phyloP scores from a whole-genome alignment of 2,797 vertebrate genomes.

The Pachyuromys duprasi region DNA sequence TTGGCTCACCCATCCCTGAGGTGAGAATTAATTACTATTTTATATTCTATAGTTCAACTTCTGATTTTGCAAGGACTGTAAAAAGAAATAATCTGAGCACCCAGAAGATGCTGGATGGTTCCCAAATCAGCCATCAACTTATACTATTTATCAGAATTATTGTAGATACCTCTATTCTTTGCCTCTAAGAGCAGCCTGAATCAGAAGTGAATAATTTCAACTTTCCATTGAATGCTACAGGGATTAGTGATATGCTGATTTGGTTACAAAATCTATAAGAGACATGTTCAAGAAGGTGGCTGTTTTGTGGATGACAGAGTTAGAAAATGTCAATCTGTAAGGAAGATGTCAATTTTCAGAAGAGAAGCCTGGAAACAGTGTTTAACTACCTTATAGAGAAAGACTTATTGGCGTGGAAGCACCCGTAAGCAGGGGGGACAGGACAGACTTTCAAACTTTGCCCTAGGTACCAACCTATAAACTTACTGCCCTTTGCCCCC shows the following conservation, averaged over 20 bases:
- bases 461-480: background rate
- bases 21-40: slow-evolving; percentile 27
- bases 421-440: background rate
- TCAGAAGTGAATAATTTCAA: background rate
- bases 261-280: background rate
- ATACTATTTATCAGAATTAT: slow-evolving; percentile 3
- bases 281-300: background rate
- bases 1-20: background rate
- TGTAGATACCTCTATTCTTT: background rate
- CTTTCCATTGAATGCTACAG: background rate
- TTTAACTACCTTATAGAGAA: background rate
- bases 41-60: slow-evolving; percentile 5
- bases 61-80: slow-evolving; percentile 3
- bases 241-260: background rate
- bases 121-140: background rate
- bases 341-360: background rate
- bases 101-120: background rate
- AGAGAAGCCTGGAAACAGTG: background rate
- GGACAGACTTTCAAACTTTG: background rate
- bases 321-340: background rate
- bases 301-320: background rate
- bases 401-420: background rate
- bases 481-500: background rate
- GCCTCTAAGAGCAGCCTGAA: background rate
- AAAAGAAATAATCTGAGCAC: slow-evolving; percentile 29